Conservation (phyloP, 2,113 vertebrate species). For the Montifringilla adamsi region DNA sequence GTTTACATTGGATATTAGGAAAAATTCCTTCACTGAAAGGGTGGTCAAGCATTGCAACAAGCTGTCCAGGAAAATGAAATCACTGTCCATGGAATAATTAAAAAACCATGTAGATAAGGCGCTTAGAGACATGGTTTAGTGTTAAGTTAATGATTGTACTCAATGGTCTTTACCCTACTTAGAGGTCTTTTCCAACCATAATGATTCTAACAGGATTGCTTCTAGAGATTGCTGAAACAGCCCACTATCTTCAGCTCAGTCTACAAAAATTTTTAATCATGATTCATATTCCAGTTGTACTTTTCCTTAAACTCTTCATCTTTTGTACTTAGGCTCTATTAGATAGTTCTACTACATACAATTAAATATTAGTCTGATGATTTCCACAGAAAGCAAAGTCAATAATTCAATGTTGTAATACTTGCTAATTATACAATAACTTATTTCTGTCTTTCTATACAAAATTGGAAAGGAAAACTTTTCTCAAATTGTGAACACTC, state of each 20-base stretch:
- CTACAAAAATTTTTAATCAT: not conserved
- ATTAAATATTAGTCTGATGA: not conserved
- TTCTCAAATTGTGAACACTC: not conserved
- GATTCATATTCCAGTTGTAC: not conserved
- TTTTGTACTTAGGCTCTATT: not conserved
- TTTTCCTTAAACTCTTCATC: not conserved
- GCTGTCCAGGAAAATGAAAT: not conserved
- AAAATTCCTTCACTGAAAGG: not conserved
- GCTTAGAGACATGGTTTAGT: too few species aligned
- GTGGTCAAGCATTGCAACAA: not conserved
- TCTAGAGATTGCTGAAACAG: not conserved
- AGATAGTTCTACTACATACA: not conserved
- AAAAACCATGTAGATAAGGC: not conserved
- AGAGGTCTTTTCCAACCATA: not conserved
- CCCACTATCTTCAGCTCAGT: not conserved
- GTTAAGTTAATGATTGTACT: not conserved
- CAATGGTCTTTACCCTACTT: not conserved
- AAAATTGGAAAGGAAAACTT: not conserved
- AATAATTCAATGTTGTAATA: not conserved
- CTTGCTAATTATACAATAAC: not conserved
- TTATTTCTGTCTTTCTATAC: not conserved
- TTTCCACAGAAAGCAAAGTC: not conserved
- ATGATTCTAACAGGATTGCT: not conserved
- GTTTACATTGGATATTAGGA: not conserved
- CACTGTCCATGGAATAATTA: accelerated